These are phyloP conservation scores for Hyperoodon ampullatus DNA, from an alignment of 2,113 vertebrate species.

Conservation along the genomic window DNA sequence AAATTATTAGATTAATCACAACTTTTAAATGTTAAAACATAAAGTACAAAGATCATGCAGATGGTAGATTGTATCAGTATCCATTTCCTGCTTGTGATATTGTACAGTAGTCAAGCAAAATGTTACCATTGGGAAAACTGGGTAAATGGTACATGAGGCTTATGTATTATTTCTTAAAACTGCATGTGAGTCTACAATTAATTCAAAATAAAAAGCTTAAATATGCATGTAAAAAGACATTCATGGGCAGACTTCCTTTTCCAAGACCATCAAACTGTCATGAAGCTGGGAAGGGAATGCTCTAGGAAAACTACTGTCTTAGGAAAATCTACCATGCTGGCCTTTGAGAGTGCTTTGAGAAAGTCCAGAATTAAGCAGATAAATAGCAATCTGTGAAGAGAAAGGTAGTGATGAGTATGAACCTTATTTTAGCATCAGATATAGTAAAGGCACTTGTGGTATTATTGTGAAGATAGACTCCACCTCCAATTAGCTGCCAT, in stretches of 20 bases:
- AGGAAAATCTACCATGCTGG: background rate
- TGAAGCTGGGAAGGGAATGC: background rate
- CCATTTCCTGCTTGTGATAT: background rate
- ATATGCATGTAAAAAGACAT: background rate
- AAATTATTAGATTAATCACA: background rate
- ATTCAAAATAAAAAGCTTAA: background rate
- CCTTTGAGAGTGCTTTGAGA: background rate
- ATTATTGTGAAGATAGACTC: background rate
- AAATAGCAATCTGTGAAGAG: background rate
- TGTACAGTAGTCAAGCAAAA: background rate
- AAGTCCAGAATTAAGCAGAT: background rate
- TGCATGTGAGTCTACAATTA: background rate
- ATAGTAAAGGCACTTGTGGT: background rate
- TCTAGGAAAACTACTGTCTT: background rate
- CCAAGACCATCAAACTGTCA: background rate
- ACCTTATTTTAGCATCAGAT: background rate
- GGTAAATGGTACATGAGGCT: background rate
- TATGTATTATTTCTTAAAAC: background rate
- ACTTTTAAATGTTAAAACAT: background rate
- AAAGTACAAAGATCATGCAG: background rate
- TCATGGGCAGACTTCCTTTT: background rate
- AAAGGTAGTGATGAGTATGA: background rate
- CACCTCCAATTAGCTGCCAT: background rate
- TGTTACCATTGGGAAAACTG: background rate
- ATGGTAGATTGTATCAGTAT: background rate